These are phyloP conservation scores for Euwallacea fornicatus DNA, from an alignment of 1,140 invertebrate species.

Conservation along the genomic window DNA sequence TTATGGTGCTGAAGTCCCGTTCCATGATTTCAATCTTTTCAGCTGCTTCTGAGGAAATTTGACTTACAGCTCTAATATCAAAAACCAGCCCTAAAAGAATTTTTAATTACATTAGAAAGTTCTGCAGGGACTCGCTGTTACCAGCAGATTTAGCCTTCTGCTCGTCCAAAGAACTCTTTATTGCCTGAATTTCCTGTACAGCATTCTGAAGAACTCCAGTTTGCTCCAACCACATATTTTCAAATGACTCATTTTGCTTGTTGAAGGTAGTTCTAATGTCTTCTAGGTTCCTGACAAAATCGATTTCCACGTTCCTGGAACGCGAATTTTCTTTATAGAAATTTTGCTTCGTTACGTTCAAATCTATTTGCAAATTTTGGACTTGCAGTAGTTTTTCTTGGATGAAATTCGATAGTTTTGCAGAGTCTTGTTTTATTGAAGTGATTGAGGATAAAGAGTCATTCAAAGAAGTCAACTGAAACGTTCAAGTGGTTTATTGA, in stretches of 20 bases:
- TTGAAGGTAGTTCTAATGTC: constrained; percentile 62
- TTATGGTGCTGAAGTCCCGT: constrained; percentile 38
- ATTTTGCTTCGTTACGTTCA: constrained; percentile 60
- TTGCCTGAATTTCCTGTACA: constrained; percentile 51
- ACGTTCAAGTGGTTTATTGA: neutral
- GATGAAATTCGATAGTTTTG: constrained; percentile 7
- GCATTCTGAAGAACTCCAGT: constrained; percentile 48
- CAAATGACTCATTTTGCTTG: constrained; percentile 50
- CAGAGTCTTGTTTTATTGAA: constrained; percentile 10
- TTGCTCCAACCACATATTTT: constrained; percentile 52
- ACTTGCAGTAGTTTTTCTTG: constrained; percentile 28
- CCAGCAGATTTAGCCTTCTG: constrained; percentile 24
- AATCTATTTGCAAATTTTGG: constrained; percentile 58
- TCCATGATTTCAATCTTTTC: constrained; percentile 47
- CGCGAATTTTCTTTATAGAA: constrained; percentile 61
- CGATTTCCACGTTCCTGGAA: constrained; percentile 57
- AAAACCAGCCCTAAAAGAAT: constrained; percentile 40
- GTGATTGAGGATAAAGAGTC: neutral
- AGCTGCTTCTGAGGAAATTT: constrained; percentile 46
- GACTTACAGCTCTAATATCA: constrained; percentile 44
- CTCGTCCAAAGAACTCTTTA: constrained; percentile 50
- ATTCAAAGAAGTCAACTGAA: constrained; percentile 14
- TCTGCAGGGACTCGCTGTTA: neutral
- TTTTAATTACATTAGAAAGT: neutral
- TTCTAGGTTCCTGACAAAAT: constrained; percentile 63